Evolutionary conservation across 1,140 invertebrate genomes (phyloP).

Genomic region (Halictus rubicundus): DNA sequence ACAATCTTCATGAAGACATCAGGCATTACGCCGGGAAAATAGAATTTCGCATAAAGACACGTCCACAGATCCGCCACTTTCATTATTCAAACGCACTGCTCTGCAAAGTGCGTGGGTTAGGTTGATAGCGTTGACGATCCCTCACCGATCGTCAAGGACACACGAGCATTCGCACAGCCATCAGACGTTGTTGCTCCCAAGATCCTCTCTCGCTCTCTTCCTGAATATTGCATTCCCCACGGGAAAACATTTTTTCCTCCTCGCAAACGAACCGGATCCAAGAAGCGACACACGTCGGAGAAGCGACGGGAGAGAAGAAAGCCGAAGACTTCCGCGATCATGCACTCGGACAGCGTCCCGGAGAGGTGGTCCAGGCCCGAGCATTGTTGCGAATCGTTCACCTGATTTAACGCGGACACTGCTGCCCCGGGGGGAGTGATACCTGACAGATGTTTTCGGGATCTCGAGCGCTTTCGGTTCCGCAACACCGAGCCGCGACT

Average conservation of each 20-base stretch:
- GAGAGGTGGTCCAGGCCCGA: conserved; percentile 25
- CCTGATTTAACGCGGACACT: conserved; percentile 78
- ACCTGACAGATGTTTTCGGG: conserved; percentile 78
- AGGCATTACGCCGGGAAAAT: too few species aligned
- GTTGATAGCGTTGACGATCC: too few species aligned
- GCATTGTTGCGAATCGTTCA: conserved; percentile 67
- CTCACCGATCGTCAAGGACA: not conserved
- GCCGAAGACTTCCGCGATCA: conserved; percentile 44
- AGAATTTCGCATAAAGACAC: too few species aligned
- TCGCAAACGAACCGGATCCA: not conserved
- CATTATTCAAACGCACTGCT: too few species aligned
- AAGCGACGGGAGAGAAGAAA: conserved; percentile 3
- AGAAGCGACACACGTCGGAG: not conserved
- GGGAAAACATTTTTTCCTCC: conserved; percentile 21
- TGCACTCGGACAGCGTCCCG: conserved; percentile 48
- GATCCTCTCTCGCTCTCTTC: too few species aligned
- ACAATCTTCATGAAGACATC: too few species aligned
- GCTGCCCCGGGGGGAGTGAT: conserved; percentile 73
- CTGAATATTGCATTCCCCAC: not conserved
- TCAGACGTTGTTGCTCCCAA: not conserved
- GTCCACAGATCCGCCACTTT: too few species aligned
- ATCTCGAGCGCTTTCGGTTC: conserved; percentile 69
- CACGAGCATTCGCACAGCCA: not conserved
- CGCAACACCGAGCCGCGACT: conserved; percentile 63
- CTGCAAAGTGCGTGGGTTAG: too few species aligned